Base-by-base conservation (phyloP, 2,888 invertebrate species). In the Deilephila porcellus region DNA sequence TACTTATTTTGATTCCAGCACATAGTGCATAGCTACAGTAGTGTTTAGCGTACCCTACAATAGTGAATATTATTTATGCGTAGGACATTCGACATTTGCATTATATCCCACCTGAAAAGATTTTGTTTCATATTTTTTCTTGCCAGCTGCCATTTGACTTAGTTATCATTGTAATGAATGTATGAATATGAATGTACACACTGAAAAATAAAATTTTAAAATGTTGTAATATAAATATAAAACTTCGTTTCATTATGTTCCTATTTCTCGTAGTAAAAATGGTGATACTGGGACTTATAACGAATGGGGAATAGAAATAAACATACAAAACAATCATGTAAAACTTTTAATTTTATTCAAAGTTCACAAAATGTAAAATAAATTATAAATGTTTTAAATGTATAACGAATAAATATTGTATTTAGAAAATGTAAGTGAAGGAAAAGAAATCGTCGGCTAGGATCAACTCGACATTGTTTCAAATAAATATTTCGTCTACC, bases 211-310 rank as follows among this genome's bases (percentile, higher is more conserved):
- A 82, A 82, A 80, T 83, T 84, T 83, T 84, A 81, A 87, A 85
- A 88, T 85, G 85, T 86, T 90, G 82, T 88, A 90, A 87, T 87
- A 87, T 88, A 90, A 83, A 80, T 77, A 71, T 76, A 81, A 82
- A 78, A 56, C 4, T 1, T 56, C 7, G 52, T 70, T 56, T 70
- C 29, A 8, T 34, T 60, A 37, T 14, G n/a, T 37, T 37, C n/a
- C 29, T 14, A 20, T 32, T 17, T 56, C 14, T n/a, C 5, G n/a
- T 56, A 19, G n/a, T 56, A 45, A 14, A 37, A 45, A 45, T 14
- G 45, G 14, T 45, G 14, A 45, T 45, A 45, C 11, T 45, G 45
- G 14, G 34, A n/a, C 32, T 19, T 19, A 34, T 45, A 3, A 34
- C 45, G 4, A 20, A 45, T 14, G 45, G 45, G 45, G 11, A 45